These are phyloP conservation scores for Eupithecia subfuscata DNA, from an alignment of 2,888 invertebrate species.

Conservation along the genomic window DNA sequence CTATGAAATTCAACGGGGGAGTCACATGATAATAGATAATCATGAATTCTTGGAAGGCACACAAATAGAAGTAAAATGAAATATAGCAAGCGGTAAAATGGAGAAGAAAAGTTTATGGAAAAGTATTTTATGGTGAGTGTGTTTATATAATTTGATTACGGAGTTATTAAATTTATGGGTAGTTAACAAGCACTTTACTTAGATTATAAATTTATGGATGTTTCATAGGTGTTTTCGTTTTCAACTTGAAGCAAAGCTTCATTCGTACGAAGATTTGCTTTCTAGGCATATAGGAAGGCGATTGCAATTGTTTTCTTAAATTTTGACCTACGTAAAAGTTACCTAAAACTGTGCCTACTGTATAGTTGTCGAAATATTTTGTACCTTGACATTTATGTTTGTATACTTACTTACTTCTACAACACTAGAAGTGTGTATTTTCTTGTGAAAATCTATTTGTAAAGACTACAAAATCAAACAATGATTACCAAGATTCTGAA, in stretches of 20 bases:
- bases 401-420: neutral
- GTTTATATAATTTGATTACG: conserved; percentile 14
- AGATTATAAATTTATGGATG: conserved; percentile 43
- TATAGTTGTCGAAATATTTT: neutral
- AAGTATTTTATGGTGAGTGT: conserved; percentile 67
- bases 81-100: conserved; percentile 63
- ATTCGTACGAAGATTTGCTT: neutral
- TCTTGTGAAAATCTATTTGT: conserved; percentile 14
- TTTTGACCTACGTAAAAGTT: neutral
- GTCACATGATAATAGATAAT: conserved; percentile 50
- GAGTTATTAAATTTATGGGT: conserved; percentile 11
- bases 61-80: conserved; percentile 57
- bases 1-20: conserved; percentile 45
- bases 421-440: neutral
- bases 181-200: conserved; percentile 13
- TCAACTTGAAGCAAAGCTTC: neutral
- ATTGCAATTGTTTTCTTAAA: neutral
- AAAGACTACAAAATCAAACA: conserved; percentile 27
- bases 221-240: conserved; percentile 40
- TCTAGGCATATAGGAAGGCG: neutral
- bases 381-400: neutral
- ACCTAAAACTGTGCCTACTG: neutral
- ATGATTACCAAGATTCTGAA: conserved; percentile 8
- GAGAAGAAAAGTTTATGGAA: conserved; percentile 59
- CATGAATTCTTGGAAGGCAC: neutral